A percentile compares a stretch with the other conserved stretches of the same genome.
Evolutionary conservation across 2,888 invertebrate species (phyloP).

Genomic region (Lampropteryx suffumata): DNA sequence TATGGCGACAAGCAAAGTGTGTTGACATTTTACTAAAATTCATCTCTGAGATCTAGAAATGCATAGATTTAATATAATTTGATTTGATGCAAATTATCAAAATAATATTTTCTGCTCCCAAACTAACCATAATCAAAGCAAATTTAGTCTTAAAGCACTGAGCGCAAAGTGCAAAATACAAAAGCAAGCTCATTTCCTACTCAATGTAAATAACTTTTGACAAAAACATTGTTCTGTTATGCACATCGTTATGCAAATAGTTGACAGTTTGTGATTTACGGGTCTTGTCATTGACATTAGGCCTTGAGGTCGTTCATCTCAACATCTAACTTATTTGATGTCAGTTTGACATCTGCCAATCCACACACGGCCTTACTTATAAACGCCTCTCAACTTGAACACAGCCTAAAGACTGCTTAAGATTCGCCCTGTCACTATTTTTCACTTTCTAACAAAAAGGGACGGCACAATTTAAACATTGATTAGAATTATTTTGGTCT

Average conservation of each 20-base stretch:
- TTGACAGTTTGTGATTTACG: slow-evolving; percentile 15
- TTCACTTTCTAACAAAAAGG: no score
- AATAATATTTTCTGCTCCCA: background rate
- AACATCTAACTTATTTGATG: background rate
- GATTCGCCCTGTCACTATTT: no score
- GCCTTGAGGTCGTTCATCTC: slow-evolving; percentile 13
- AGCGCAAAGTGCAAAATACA: background rate
- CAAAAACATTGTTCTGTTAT: slow-evolving; percentile 11
- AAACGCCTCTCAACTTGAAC: no score
- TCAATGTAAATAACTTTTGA: background rate
- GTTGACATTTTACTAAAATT: slow-evolving; percentile 11
- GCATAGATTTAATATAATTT: background rate
- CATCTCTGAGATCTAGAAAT: slow-evolving; percentile 1
- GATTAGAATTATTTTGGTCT: no score
- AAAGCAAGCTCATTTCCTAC: slow-evolving; percentile 3
- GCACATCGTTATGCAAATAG: slow-evolving; percentile 13
- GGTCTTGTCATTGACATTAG: slow-evolving; percentile 1
- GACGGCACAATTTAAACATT: no score
- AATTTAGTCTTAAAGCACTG: background rate
- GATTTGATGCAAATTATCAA: slow-evolving; percentile 4
- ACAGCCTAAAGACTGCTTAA: no score
- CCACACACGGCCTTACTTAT: no score
- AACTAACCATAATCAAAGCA: background rate
- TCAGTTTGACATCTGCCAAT: background rate
- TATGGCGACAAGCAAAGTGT: background rate